Base-by-base conservation (phyloP, 2,888 invertebrate genomes). In the Crossocerus cetratus region DNA sequence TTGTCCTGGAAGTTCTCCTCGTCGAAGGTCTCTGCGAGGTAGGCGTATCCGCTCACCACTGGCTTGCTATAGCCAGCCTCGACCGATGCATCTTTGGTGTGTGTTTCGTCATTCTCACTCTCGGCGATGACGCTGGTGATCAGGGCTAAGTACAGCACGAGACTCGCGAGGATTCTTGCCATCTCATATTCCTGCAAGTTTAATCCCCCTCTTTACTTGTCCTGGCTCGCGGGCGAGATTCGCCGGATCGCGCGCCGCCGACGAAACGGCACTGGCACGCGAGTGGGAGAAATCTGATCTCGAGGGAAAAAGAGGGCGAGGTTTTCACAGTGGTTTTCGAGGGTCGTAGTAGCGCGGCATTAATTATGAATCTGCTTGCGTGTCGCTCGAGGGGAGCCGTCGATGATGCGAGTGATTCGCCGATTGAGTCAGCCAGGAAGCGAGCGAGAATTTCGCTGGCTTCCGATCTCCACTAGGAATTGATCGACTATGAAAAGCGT, bases 11-110 rank as follows among this genome's bases (percentile, higher is more conserved):
- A 96, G 16, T 92, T 91, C 49, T 91, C 89, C 87, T 96, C 93
- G 90, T 98, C 97, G 91, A 98, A 98, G 88, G 96, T 94, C 85
- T 98, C 98, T 0, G 95, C 93, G 70, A 98, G 92, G 88, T 96
- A 94, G 32, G 92, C 93, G 0, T 92, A 90, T 74, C 92, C 92
- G n/a, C 88, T 84, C 13, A 94, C 91, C 75, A 91, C 91, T 0
- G 98, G 98, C 85, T 96, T 96, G 59, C 92, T 92, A 86, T 97
- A 97, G n/a, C 59, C 64, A 0, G 75, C 58, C 49, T 80, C 77
- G 0, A 68, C 49, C 45, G 65, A 72, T 21, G 64, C 65, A 55
- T 82, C 69, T 2, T 77, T 70, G 5, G 76, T 76, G 20, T 79
- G 72, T 0, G 77, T 71, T 20, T 83, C 81, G 11, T 77, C 67